Conservation (phyloP, 1,140 invertebrate species). For the Temnothorax nylanderi region DNA sequence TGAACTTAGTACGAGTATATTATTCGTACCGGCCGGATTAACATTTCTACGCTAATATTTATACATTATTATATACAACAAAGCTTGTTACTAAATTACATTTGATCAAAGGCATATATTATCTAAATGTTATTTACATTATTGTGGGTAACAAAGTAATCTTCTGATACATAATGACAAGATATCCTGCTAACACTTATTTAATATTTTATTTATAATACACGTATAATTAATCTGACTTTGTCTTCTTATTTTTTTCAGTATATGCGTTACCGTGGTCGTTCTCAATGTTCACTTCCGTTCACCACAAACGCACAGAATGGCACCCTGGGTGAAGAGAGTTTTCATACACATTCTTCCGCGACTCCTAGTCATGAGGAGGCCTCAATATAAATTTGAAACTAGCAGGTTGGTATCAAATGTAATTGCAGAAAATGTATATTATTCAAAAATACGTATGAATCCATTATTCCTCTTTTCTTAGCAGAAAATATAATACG, state of each 20-base stretch:
- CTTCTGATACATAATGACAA: neutral
- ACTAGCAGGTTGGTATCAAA: slow-evolving; percentile 87
- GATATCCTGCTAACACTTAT: neutral
- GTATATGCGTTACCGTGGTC: slow-evolving; percentile 99
- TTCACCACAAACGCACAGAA: slow-evolving; percentile 97
- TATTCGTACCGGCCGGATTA: neutral
- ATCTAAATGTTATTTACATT: neutral
- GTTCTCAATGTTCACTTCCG: slow-evolving; percentile 98
- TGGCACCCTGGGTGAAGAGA: slow-evolving; percentile 97
- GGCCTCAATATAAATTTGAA: slow-evolving; percentile 93
- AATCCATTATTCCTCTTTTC: neutral
- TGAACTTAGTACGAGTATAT: neutral
- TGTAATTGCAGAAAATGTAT: neutral
- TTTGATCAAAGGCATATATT: neutral
- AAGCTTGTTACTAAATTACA: neutral
- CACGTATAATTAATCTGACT: neutral
- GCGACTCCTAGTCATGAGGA: slow-evolving; percentile 92
- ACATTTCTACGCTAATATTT: neutral
- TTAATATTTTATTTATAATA: neutral
- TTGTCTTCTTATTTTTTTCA: slow-evolving; percentile 82
- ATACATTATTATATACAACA: neutral
- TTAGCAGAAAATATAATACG: neutral
- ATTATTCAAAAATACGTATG: neutral
- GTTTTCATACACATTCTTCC: slow-evolving; percentile 97
- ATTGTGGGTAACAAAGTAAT: neutral